Base-by-base conservation (phyloP, 2,113 vertebrate species). In the Notechis scutatus region DNA sequence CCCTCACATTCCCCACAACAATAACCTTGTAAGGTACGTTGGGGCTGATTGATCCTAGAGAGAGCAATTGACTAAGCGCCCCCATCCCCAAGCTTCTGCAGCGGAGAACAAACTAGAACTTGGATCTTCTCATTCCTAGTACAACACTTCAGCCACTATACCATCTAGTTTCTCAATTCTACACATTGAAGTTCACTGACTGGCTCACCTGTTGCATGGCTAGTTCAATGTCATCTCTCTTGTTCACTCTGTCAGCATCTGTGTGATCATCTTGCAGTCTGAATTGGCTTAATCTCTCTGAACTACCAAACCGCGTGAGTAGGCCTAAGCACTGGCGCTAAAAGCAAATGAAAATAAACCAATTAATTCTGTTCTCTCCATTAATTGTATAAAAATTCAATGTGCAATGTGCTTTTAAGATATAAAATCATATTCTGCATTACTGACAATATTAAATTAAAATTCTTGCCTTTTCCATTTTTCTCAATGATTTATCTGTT, bases 251-350 rank as follows among this genome's bases (percentile, higher is more conserved):
- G 55, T 99, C 98, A 85, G 97, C 98, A 0, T 98, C 98, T n/a
- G 97, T 88, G 0, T 97, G 97, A 92, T 98, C 98, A n/a, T 98
- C 98, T 3, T 98, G 98, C 96, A 99, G 97, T 95, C 99, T 99
- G 90, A 99, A 97, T 95, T 99, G 97, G 50, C 98, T 97, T 3
- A 98, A 97, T 54, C 98, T 98, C 95, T 99, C 99, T 0, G 98
- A 98, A 7, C 99, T 98, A 47, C 98, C 98, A 96, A 99, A 98
- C 6, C 99, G 99, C 92, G 98, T 97, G 0, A 99, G 98, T 56
- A 99, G 97, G 89, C 98, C 98, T 93, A 99, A 96, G 95, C 98
- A 98, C 47, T 99, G 98, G 12, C 99, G 99, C 99, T 99, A 94
- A 89, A 59, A 45, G 42, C 39, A 64, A 0, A 87, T 91, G 39